phyloP scores from a whole-genome alignment of 92 coral and sea anemone species.

The Palythoa grandis region DNA sequence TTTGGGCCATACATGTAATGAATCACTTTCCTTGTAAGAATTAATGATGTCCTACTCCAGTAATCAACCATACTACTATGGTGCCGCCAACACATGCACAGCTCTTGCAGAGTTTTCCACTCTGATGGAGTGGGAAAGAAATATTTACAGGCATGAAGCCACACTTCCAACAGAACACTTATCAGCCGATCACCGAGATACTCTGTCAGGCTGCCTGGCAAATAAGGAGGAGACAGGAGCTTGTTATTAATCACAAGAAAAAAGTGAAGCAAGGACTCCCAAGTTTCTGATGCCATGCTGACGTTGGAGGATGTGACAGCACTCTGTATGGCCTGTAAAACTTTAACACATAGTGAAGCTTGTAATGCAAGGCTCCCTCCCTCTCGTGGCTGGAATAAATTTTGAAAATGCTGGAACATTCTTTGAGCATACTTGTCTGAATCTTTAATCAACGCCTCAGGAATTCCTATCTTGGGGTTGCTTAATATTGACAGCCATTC shows the following conservation, averaged over 20 bases:
- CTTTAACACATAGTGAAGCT: slow-evolving; percentile 89
- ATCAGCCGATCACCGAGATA: slow-evolving; percentile 87
- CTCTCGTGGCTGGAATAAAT: slow-evolving; percentile 79
- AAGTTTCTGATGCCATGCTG: slow-evolving; percentile 76
- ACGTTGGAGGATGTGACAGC: slow-evolving; percentile 59
- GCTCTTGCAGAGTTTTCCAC: slow-evolving; percentile 97
- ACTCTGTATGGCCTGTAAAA: slow-evolving; percentile 79
- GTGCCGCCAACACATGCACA: slow-evolving; percentile 96
- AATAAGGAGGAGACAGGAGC: slow-evolving; percentile 89
- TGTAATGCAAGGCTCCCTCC: slow-evolving; percentile 93
- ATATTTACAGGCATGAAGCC: slow-evolving; percentile 90
- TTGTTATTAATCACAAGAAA: slow-evolving; percentile 81
- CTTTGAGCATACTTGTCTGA: slow-evolving; percentile 80
- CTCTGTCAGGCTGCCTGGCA: slow-evolving; percentile 88
- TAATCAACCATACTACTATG: slow-evolving; percentile 87
- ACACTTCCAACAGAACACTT: slow-evolving; percentile 84
- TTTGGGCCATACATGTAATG: slow-evolving; percentile 86
- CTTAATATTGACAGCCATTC: slow-evolving; percentile 87
- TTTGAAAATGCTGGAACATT: slow-evolving; percentile 92
- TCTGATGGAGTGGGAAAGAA: slow-evolving; percentile 91
- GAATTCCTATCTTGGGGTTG: slow-evolving; percentile 80
- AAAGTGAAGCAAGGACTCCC: slow-evolving; percentile 88
- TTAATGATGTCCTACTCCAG: slow-evolving; percentile 87
- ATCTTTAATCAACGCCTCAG: slow-evolving; percentile 73
- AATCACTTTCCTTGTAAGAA: slow-evolving; percentile 83